phyloP scores from a whole-genome alignment of 2,888 invertebrate species.

The Saturnia japonica region DNA sequence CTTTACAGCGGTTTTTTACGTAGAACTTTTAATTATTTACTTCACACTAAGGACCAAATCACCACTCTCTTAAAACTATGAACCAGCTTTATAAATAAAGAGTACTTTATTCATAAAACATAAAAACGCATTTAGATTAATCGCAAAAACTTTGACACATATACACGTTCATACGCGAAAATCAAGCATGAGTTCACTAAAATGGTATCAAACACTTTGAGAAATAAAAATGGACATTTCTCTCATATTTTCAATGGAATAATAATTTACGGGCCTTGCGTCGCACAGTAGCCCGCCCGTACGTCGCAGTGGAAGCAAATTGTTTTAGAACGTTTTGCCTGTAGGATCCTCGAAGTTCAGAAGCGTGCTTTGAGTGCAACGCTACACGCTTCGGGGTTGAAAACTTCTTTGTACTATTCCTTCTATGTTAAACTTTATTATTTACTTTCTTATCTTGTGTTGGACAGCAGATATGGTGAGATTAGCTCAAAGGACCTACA shows the following conservation, averaged over 20 bases:
- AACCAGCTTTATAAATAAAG: background rate
- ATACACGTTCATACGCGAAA: background rate
- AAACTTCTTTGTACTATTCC: conserved; percentile 3
- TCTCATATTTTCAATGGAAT: conserved; percentile 11
- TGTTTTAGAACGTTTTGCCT: conserved; percentile 50
- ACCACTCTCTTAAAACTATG: background rate
- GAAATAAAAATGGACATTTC: conserved; percentile 24
- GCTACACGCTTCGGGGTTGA: conserved; percentile 1
- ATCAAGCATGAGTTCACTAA: background rate
- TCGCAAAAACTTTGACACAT: background rate
- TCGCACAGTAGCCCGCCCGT: conserved; percentile 6
- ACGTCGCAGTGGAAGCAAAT: conserved; percentile 36
- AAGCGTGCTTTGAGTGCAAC: conserved; percentile 39
- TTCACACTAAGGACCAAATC: background rate
- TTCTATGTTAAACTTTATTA: background rate
- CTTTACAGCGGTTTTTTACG: too few relatives aligned
- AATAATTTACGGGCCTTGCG: conserved; percentile 23
- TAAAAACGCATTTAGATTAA: background rate
- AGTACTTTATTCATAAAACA: background rate
- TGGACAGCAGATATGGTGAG: background rate
- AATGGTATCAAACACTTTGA: background rate
- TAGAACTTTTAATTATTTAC: too few relatives aligned
- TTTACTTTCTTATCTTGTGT: background rate
- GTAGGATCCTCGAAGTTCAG: conserved; percentile 43
- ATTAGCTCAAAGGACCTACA: background rate